phyloP scores from a whole-genome alignment of 2,113 vertebrate species.

The Paramisgurnus dabryanus region DNA sequence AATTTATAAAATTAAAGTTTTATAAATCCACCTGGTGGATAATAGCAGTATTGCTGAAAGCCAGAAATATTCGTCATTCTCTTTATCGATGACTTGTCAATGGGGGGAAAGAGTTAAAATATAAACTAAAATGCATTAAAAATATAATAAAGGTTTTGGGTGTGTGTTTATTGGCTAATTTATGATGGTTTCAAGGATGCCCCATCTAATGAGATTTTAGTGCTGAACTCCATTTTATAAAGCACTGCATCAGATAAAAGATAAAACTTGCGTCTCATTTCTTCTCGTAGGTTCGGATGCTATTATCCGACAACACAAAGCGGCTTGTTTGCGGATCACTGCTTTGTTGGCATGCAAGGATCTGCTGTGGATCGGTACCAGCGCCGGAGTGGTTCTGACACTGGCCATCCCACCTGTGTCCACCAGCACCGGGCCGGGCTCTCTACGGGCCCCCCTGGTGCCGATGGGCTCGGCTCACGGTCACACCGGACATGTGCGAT shows the following conservation, averaged over 20 bases:
- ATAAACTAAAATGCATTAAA: no score
- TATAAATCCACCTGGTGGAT: no score
- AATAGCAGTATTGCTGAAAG: no score
- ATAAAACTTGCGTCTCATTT: background rate
- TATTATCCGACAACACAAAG: conserved; percentile 97
- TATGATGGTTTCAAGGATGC: background rate
- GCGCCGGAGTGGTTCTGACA: conserved; percentile 92
- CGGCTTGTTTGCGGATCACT: conserved; percentile 94
- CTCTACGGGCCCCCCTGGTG: conserved; percentile 72
- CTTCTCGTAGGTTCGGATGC: conserved; percentile 86
- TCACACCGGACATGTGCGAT: conserved; percentile 95
- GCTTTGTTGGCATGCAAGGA: conserved; percentile 92
- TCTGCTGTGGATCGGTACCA: conserved; percentile 95
- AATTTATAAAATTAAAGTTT: no score
- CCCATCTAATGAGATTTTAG: background rate
- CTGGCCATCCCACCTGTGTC: conserved; percentile 78
- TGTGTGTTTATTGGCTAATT: no score
- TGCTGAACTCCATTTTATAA: background rate
- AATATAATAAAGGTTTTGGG: no score
- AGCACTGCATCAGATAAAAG: background rate
- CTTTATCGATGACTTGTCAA: no score
- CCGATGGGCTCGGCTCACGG: conserved; percentile 92
- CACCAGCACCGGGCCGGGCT: conserved; percentile 70
- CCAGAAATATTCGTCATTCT: no score
- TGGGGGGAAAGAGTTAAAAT: no score